Evolutionary conservation across 2,113 vertebrate genomes (phyloP), one percentile per base, ranked within the genome.

Genomic region (Nibea albiflora): DNA sequence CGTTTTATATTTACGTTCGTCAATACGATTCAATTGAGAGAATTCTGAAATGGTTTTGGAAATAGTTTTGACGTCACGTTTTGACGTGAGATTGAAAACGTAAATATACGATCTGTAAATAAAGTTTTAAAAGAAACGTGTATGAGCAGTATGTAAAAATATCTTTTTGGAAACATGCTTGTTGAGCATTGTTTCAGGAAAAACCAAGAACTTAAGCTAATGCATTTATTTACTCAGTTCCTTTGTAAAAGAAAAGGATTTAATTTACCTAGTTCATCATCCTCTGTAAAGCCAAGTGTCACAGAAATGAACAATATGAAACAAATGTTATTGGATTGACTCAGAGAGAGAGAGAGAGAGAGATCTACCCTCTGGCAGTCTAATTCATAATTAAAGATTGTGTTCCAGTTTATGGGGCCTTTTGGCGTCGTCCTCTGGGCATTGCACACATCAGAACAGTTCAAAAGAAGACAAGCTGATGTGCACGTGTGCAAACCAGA

Each of bases 211-310:
- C 28, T 62, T 63, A 85, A 83, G 64, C 57, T 72, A 78, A 91
- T 84, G 86, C 83, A 79, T 80, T 74, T 61, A 79, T 80, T 74
- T 61, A 70, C 44, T 75, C 57, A 72, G 62, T 24, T 81, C 76
- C 60, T 85, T 81, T 81, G 53, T 54, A 60, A 81, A 54, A 26
- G 42, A 91, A 81, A 89, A 92, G 57, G 74, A 81, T 85, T 86
- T 61, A 2, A 90, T 94, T 95, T 95, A 95, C 95, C 94, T 95
- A 95, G 94, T 74, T 94, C 92, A 89, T 92, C 94, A 92, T 93
- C 94, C 87, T 94, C 94, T 95, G 94, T 85, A 79, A 79, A 83
- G 93, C 84, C 89, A 84, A 87, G 86, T 81, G 81, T 91, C 87
- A 89, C 66, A 87, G 85, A 88, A 87, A 94, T 86, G 82, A 87